These are phyloP conservation scores for Danaus melanippus DNA, from an alignment of 1,140 invertebrate species.

Conservation along the genomic window DNA sequence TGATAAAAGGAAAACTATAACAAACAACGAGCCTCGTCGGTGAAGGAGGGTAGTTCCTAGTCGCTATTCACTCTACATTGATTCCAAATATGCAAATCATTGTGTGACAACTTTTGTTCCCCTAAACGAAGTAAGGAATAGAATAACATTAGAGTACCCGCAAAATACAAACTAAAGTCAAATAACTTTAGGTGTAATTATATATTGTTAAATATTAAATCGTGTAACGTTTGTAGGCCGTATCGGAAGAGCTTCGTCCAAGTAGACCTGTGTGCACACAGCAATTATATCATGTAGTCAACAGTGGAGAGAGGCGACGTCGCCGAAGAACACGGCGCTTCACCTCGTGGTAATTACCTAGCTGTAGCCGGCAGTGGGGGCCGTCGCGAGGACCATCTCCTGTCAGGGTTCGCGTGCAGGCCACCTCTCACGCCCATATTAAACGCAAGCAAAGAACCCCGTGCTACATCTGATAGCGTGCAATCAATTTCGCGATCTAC, in stretches of 20 bases:
- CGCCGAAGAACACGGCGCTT: conserved; percentile 52
- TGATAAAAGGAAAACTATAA: too few relatives aligned
- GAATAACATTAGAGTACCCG: too few relatives aligned
- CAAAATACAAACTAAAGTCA: too few relatives aligned
- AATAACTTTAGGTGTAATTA: too few relatives aligned
- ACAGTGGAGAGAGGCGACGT: conserved; percentile 48
- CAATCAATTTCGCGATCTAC: conserved; percentile 72
- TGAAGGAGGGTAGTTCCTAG: background rate
- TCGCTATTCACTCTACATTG: too few relatives aligned
- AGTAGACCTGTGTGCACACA: conserved; percentile 26
- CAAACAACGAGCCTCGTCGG: too few relatives aligned
- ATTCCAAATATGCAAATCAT: too few relatives aligned
- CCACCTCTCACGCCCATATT: conserved; percentile 55
- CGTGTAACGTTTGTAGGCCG: background rate
- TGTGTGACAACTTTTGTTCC: too few relatives aligned
- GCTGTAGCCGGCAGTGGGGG: conserved; percentile 29
- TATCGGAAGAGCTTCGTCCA: too few relatives aligned
- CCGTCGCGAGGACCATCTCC: conserved; percentile 48
- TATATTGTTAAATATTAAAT: background rate
- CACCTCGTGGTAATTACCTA: conserved; percentile 53
- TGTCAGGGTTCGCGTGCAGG: conserved; percentile 65
- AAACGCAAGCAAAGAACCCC: conserved; percentile 66
- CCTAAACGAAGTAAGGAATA: too few relatives aligned
- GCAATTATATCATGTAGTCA: conserved; percentile 36
- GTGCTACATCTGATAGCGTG: conserved; percentile 69